phyloP scores from a whole-genome alignment of 2,888 invertebrate species.

The Acanthosepion pharaonis region DNA sequence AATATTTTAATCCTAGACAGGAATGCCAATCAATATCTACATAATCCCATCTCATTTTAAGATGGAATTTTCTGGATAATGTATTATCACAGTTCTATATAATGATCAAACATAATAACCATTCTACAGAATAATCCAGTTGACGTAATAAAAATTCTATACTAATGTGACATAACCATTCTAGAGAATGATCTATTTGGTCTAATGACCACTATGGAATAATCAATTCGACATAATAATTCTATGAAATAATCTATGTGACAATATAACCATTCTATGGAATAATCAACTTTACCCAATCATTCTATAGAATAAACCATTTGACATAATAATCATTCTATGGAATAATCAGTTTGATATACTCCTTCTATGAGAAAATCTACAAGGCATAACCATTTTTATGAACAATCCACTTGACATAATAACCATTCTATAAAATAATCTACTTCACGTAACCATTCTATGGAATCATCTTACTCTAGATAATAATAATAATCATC shows the following conservation, averaged over 20 bases:
- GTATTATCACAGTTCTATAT: too few species aligned
- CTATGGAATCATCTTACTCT: background rate
- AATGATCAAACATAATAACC: too few species aligned
- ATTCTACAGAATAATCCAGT: too few species aligned
- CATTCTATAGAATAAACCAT: background rate
- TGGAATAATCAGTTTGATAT: background rate
- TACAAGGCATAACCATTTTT: background rate
- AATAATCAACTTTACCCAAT: background rate
- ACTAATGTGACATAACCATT: too few species aligned
- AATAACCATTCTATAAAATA: background rate
- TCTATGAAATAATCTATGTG: background rate
- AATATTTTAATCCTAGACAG: too few species aligned
- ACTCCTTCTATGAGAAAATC: background rate
- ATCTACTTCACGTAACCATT: background rate
- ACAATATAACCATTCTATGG: background rate
- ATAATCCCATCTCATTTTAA: too few species aligned
- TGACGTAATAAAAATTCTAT: too few species aligned
- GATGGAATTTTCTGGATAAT: too few species aligned
- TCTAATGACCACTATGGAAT: background rate
- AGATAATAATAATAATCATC: background rate
- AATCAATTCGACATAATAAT: background rate
- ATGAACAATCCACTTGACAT: background rate
- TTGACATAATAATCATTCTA: background rate
- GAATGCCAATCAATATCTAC: too few species aligned
- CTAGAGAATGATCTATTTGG: too few species aligned